Evolutionary conservation across 1,140 invertebrate species (phyloP).

Genomic region (Drosophila virilis): DNA sequence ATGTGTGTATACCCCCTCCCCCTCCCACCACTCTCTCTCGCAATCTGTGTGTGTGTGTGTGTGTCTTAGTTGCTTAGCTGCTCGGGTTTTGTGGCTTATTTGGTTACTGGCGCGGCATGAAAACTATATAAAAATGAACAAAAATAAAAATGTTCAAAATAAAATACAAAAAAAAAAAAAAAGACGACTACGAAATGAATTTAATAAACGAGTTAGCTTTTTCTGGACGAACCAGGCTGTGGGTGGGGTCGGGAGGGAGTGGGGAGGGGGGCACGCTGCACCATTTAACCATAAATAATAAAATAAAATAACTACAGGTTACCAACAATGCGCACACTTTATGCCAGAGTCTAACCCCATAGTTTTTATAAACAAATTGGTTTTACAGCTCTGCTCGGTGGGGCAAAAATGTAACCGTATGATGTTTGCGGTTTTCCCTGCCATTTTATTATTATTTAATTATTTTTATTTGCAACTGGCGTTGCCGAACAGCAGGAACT

Average conservation of each 20-base stretch:
- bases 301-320: constrained; percentile 82
- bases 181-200: constrained; percentile 57
- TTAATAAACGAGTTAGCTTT: constrained; percentile 75
- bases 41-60: constrained; percentile 11
- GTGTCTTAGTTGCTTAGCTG: constrained; percentile 59
- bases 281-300: constrained; percentile 82
- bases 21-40: too few relatives aligned
- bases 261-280: constrained; percentile 49
- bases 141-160: constrained; percentile 25
- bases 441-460: constrained; percentile 14
- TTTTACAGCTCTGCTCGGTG: constrained; percentile 58
- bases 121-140: constrained; percentile 50
- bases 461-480: constrained; percentile 20
- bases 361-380: constrained; percentile 79
- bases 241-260: constrained; percentile 9
- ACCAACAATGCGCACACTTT: constrained; percentile 74
- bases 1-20: background rate
- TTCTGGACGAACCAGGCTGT: too few relatives aligned
- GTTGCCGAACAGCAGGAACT: constrained; percentile 45
- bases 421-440: constrained; percentile 43
- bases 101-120: constrained; percentile 74
- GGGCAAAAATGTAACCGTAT: constrained; percentile 32
- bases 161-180: constrained; percentile 13
- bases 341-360: constrained; percentile 55
- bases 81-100: constrained; percentile 74